Evolutionary conservation across 2,888 invertebrate genomes (phyloP).

Genomic region (Mesorhabditis spiculigera): DNA sequence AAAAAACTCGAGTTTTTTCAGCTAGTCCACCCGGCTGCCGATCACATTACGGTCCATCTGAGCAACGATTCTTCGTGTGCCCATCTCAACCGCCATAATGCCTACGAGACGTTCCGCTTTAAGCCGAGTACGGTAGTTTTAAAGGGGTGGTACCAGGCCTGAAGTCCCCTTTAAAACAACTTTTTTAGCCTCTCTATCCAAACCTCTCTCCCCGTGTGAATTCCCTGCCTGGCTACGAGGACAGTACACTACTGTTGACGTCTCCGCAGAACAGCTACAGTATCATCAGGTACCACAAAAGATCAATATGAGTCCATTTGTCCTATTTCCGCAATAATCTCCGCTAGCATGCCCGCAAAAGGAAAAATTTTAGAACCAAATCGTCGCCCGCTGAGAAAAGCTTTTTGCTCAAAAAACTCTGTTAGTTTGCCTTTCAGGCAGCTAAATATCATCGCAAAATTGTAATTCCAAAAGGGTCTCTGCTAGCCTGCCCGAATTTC

Average conservation of each 20-base stretch:
- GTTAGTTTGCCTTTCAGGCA: too few relatives aligned
- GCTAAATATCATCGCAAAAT: too few relatives aligned
- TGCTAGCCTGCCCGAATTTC: too few relatives aligned
- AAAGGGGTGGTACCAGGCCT: neutral
- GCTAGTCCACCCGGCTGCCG: neutral
- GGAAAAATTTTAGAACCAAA: too few relatives aligned
- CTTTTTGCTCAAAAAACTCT: too few relatives aligned
- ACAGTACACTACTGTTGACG: slow-evolving; percentile 35
- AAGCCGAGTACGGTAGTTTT: slow-evolving; percentile 14
- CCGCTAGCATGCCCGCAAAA: too few relatives aligned
- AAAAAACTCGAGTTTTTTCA: neutral
- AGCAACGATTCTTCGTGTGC: slow-evolving; percentile 34
- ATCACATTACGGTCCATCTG: slow-evolving; percentile 14
- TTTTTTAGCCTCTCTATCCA: slow-evolving; percentile 13
- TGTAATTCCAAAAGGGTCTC: too few relatives aligned
- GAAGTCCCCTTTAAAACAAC: neutral
- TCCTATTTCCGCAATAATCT: too few relatives aligned
- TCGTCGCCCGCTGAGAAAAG: too few relatives aligned
- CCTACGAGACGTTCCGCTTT: slow-evolving; percentile 31
- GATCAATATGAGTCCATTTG: too few relatives aligned
- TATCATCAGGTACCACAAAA: slow-evolving; percentile 23
- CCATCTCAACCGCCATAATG: slow-evolving; percentile 21
- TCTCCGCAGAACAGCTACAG: slow-evolving; percentile 29
- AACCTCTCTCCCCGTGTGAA: slow-evolving; percentile 36
- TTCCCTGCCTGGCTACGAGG: slow-evolving; percentile 47